Evolutionary conservation across 2,113 vertebrate species (phyloP).

Genomic region (Climacteris rufus): DNA sequence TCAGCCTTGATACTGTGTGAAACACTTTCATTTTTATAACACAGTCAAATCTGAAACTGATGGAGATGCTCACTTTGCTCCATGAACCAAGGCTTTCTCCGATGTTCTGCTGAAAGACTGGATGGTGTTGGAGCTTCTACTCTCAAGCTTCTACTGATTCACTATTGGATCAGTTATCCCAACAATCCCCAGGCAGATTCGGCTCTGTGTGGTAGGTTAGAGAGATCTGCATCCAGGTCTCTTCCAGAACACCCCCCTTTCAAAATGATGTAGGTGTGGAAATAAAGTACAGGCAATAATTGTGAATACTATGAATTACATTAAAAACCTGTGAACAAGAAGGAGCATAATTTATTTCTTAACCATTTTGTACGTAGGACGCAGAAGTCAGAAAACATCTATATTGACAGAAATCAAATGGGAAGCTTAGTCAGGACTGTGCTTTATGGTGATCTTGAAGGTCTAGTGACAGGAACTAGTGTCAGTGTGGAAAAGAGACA

Average conservation of each 20-base stretch:
- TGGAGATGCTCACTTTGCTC: background rate
- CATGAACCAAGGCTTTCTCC: background rate
- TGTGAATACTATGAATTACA: background rate
- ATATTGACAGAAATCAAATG: background rate
- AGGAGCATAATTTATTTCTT: background rate
- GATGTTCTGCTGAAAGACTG: background rate
- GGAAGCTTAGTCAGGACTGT: background rate
- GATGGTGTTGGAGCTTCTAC: too few species aligned
- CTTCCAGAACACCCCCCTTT: rapidly evolving
- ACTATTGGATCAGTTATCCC: background rate
- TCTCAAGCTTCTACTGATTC: background rate
- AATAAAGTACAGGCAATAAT: background rate
- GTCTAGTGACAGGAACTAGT: background rate
- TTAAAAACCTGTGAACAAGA: background rate
- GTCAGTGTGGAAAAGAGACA: background rate
- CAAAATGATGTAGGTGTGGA: background rate
- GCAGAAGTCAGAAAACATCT: background rate
- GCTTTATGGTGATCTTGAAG: background rate
- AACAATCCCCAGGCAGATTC: background rate
- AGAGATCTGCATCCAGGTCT: background rate
- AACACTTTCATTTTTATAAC: background rate
- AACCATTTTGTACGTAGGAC: background rate
- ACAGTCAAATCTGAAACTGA: background rate
- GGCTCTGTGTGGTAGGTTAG: background rate
- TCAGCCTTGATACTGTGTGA: background rate